Percentiles rank a stretch among this genome's conserved stretches.
phyloP scores from a whole-genome alignment of 2,797 vertebrate species.

The Cygnus olor region DNA sequence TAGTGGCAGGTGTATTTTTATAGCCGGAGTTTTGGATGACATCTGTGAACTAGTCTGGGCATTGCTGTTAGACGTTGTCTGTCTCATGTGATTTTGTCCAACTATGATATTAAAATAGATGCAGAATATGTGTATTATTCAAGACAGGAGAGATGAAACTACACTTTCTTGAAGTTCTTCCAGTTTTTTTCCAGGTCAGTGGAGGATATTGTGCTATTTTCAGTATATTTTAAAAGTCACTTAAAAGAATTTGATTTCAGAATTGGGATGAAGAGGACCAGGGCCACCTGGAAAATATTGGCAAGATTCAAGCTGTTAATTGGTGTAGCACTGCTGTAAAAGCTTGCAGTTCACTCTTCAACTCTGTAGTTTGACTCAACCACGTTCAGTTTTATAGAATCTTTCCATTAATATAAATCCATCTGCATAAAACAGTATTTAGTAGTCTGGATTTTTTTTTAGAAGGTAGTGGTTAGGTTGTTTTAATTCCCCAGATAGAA shows the following conservation, averaged over 20 bases:
- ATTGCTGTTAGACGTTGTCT: not conserved
- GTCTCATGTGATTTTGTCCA: not conserved
- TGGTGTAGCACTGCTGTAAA: not conserved
- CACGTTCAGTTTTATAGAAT: not conserved
- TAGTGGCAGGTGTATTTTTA: not conserved
- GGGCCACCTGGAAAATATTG: conserved; percentile 27
- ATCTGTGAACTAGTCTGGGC: not conserved
- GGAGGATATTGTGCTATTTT: conserved; percentile 3
- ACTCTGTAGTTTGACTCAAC: not conserved
- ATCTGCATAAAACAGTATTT: not conserved
- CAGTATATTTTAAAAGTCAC: not conserved
- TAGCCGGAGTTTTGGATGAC: not conserved
- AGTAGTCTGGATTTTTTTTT: not conserved
- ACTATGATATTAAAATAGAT: not conserved
- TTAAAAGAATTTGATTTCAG: not conserved
- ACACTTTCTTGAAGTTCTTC: not conserved
- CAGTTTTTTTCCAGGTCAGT: not conserved
- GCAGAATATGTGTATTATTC: not conserved
- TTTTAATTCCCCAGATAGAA: not conserved
- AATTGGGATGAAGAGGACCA: not conserved
- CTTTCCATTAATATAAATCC: not conserved
- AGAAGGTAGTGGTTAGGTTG: not conserved
- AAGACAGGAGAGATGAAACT: not conserved
- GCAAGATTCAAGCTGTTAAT: conserved; percentile 22
- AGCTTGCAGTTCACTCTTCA: not conserved